A percentile compares a stretch with the other conserved stretches of the same genome.
Evolutionary conservation across 2,888 invertebrate genomes (phyloP).

Genomic region (Fragum whitleyi): DNA sequence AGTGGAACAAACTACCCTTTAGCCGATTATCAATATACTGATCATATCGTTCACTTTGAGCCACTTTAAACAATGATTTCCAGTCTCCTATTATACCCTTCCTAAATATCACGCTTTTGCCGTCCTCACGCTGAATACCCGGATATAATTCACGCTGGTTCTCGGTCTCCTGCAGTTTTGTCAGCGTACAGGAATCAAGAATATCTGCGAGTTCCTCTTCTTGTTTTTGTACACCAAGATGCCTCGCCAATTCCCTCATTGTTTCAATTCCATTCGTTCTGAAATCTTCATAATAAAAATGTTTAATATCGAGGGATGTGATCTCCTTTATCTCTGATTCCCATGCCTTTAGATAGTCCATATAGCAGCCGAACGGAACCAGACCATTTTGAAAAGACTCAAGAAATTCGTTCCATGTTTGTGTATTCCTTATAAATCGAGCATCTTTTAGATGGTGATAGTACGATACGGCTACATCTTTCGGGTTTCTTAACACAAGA

Average conservation of each 20-base stretch:
- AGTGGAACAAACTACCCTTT: not conserved
- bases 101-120: conserved; percentile 1
- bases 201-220: not conserved
- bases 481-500: not conserved
- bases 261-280: not conserved
- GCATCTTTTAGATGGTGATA: conserved; percentile 9
- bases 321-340: not conserved
- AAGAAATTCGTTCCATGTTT: conserved; percentile 1
- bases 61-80: conserved; percentile 4
- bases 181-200: not conserved
- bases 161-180: not conserved
- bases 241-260: not conserved
- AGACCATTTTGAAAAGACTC: not conserved
- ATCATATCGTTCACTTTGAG: not conserved
- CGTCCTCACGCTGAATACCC: not conserved
- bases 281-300: conserved; percentile 4
- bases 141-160: conserved; percentile 5
- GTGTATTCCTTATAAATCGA: not conserved
- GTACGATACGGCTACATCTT: not conserved
- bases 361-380: conserved; percentile 7
- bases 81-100: conserved; percentile 11
- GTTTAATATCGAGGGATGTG: not conserved
- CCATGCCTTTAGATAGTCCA: conserved; percentile 2
- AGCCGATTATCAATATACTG: not conserved
- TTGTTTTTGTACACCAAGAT: conserved; percentile 2